A percentile compares a stretch with the other conserved stretches of the same genome.
Conservation (phyloP, 2,113 vertebrate genomes). For the Carollia perspicillata region DNA sequence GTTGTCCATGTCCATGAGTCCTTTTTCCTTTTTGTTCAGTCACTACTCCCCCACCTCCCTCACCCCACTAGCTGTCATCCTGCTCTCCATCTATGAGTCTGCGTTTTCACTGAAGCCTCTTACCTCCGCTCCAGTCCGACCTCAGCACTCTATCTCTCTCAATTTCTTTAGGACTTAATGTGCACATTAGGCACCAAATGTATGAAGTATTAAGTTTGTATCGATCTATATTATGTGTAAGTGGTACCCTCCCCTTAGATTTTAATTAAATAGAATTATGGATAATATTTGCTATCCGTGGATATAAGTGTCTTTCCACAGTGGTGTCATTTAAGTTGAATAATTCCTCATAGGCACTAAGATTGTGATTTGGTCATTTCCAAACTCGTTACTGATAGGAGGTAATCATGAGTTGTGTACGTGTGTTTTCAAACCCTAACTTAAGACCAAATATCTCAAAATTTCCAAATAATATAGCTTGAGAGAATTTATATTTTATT, state of each 20-base stretch:
- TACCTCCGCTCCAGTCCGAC: neutral
- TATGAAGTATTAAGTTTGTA: neutral
- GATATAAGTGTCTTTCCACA: neutral
- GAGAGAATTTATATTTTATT: neutral
- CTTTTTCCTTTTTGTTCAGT: no score
- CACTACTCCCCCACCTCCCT: rapidly evolving
- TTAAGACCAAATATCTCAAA: neutral
- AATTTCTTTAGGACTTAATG: neutral
- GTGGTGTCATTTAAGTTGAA: neutral
- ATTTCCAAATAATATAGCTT: neutral
- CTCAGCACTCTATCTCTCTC: neutral
- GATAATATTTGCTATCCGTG: neutral
- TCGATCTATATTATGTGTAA: neutral
- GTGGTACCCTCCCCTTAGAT: neutral
- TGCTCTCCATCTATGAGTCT: no score
- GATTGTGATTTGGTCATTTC: neutral
- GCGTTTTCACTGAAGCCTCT: neutral
- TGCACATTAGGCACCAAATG: neutral
- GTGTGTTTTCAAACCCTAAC: neutral
- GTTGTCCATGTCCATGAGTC: no score
- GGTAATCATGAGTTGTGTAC: neutral
- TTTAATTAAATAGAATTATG: constrained; percentile 10
- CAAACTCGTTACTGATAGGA: neutral
- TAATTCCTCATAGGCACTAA: neutral
- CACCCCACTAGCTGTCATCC: no score